These are phyloP conservation scores for Oryzias sinensis DNA, from an alignment of 2,797 vertebrate genomes.

Conservation along the genomic window DNA sequence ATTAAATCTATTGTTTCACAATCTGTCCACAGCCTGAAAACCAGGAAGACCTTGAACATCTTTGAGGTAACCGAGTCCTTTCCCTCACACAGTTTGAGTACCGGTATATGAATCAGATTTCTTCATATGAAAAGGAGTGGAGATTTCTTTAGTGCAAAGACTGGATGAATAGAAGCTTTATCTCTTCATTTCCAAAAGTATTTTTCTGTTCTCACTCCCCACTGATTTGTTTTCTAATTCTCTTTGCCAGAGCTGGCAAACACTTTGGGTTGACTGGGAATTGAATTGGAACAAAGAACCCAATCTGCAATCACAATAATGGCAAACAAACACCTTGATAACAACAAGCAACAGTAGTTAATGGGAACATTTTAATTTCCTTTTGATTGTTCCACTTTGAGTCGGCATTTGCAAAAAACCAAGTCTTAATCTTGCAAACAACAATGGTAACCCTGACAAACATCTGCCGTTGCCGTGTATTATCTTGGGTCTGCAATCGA, in stretches of 20 bases:
- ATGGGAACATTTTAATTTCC: conserved; percentile 30
- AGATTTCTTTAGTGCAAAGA: background rate
- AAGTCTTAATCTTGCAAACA: conserved; percentile 19
- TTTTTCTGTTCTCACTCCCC: conserved; percentile 7
- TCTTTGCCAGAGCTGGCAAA: conserved; percentile 23
- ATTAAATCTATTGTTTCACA: background rate
- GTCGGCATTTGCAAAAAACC: conserved; percentile 5
- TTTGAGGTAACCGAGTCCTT: too few species aligned
- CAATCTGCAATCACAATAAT: conserved; percentile 7
- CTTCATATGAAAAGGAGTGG: too few species aligned
- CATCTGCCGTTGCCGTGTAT: conserved; percentile 8
- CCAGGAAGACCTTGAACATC: too few species aligned
- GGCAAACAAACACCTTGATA: conserved; percentile 22
- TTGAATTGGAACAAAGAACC: conserved; percentile 8
- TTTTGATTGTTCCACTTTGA: conserved; percentile 16
- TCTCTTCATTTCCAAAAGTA: background rate
- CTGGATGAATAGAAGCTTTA: background rate
- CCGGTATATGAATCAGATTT: too few species aligned
- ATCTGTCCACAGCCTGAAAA: too few species aligned
- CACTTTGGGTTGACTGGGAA: conserved; percentile 7
- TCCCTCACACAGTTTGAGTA: too few species aligned
- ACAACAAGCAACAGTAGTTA: conserved; percentile 19
- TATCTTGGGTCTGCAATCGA: background rate
- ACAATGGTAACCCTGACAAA: conserved; percentile 3
- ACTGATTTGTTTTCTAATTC: conserved; percentile 4